Evolutionary conservation across 2,113 vertebrate genomes (phyloP), one percentile per base, ranked within the genome.

Genomic region (Bufo bufo): DNA sequence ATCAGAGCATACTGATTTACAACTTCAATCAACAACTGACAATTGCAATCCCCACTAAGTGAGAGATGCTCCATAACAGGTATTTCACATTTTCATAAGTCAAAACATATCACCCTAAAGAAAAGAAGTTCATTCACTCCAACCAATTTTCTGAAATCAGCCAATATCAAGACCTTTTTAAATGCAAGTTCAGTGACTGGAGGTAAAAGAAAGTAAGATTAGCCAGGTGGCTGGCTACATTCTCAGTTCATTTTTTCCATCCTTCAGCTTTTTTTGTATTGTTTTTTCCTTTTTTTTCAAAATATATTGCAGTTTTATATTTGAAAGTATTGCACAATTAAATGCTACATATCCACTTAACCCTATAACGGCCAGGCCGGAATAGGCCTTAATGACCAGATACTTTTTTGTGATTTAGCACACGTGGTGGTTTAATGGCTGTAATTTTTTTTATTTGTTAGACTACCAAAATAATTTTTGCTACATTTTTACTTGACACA

Each of bases 11-110:
- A 91, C 91, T 90, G 94, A 95, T 93, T 92, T 94, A 93, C 92
- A 94, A 74, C 90, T 93, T 95, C 94, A 94, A 90, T 95, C 93
- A 92, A 89, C 0, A 8, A 87, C 92, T 94, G 92, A 94, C 92
- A 95, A 92, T 92, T n/a, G 89, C 87, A 92, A 92, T 87, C 90
- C 90, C 84, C 19, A 17, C 91, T 91, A 92, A 94, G 91, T 90
- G 91, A 93, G 90, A 94, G 87, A 86, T 19, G 90, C 93, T 92
- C 92, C 89, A 72, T 92, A 95, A 94, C 93, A 95, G 92, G 92
- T 95, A 94, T 94, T 95, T 95, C 93, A 93, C 77, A 94, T 95
- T 93, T 94, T 92, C 93, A 20, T 86, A 95, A 94, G 93, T 95
- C 94, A 95, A 94, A 96, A 94, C 93, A 93, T 66, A 93, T 94